These are phyloP conservation scores for Papilio polyxenes DNA, from an alignment of 1,140 invertebrate species.

Conservation along the genomic window DNA sequence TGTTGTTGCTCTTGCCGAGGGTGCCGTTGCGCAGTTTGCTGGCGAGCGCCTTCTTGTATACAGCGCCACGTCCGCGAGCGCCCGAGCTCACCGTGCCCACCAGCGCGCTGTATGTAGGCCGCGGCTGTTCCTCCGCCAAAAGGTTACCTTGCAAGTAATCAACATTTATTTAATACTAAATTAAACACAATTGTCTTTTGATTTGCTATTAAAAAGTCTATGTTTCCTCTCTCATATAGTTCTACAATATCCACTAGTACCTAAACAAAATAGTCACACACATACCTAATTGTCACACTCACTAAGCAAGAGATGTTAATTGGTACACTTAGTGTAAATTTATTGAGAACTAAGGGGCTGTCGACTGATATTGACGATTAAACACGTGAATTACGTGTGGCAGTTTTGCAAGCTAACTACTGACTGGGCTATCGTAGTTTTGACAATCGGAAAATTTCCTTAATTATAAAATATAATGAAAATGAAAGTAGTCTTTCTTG, in stretches of 20 bases:
- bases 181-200: no score
- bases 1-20: conserved; percentile 56
- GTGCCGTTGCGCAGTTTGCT: conserved; percentile 77
- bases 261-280: no score
- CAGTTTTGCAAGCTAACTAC: background rate
- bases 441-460: background rate
- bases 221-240: no score
- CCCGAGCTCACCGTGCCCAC: conserved; percentile 81
- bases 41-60: conserved; percentile 82
- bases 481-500: background rate
- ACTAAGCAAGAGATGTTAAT: no score
- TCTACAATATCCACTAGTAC: no score
- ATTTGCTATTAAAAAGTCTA: no score
- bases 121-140: conserved; percentile 61
- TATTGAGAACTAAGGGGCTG: no score
- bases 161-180: no score
- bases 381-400: no score
- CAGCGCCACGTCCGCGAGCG: conserved; percentile 81
- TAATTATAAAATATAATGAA: background rate
- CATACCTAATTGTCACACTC: no score
- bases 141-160: conserved; percentile 54
- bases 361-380: no score
- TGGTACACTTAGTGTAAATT: no score
- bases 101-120: conserved; percentile 82
- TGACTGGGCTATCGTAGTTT: background rate